Conservation (phyloP, 2,888 invertebrate species). For the Nomada ferruginata region DNA sequence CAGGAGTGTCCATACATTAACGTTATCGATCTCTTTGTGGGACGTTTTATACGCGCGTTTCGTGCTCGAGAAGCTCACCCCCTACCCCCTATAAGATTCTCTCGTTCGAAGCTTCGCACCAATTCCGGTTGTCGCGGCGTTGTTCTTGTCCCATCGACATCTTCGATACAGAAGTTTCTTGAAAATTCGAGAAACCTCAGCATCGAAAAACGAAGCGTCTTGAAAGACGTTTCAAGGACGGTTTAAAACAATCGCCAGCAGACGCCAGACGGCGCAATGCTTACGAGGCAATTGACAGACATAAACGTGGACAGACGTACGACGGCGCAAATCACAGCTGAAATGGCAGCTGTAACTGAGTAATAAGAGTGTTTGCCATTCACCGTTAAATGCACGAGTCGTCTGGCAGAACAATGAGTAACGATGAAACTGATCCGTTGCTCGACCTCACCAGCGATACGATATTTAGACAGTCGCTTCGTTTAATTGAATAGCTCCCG, state of each 20-base stretch:
- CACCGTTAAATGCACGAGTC: not conserved
- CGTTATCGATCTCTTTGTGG: constrained; percentile 33
- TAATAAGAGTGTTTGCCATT: constrained; percentile 76
- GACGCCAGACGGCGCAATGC: constrained; percentile 6
- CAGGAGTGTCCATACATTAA: constrained; percentile 9
- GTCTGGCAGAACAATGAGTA: not conserved
- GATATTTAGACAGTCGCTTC: constrained; percentile 9
- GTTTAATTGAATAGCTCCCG: constrained; percentile 34
- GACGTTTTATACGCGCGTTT: constrained; percentile 7
- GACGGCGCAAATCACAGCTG: constrained; percentile 74
- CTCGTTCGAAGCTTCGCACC: not conserved
- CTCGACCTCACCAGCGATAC: not conserved
- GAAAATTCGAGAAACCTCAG: not conserved
- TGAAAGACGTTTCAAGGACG: not conserved
- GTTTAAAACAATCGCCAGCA: constrained; percentile 24
- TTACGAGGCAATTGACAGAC: constrained; percentile 27
- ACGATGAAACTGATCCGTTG: constrained; percentile 19
- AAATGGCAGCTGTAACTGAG: constrained; percentile 81
- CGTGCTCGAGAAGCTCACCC: not conserved
- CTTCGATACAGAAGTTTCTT: not conserved
- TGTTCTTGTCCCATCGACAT: not conserved
- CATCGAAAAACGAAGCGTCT: not conserved
- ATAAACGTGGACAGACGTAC: constrained; percentile 67
- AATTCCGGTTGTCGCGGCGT: not conserved
- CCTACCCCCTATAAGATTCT: not conserved